Conservation (phyloP, 2,797 vertebrate genomes). For the Limosa lapponica region DNA sequence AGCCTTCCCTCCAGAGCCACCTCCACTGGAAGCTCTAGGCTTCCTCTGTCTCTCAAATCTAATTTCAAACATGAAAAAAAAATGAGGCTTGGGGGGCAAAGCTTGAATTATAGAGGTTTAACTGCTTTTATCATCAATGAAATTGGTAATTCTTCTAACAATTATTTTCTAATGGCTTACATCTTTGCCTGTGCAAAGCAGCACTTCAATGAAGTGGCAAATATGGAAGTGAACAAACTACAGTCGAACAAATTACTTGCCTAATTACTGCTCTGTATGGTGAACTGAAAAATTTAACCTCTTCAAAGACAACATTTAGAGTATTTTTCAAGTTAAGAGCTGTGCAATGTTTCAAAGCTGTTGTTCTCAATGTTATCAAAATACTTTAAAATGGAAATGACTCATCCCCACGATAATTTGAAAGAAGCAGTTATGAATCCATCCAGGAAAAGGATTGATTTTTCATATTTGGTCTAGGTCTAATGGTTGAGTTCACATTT, state of each 20-base stretch:
- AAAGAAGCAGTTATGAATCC: not conserved
- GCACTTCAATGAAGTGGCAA: not conserved
- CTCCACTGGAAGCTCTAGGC: not conserved
- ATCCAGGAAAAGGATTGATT: not conserved
- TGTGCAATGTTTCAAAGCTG: not conserved
- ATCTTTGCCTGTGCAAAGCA: not conserved
- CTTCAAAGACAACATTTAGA: not conserved
- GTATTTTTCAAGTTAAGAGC: not conserved
- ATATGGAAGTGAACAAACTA: not conserved
- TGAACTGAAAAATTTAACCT: not conserved
- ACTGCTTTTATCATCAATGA: not conserved
- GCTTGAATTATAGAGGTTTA: not conserved
- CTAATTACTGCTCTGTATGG: not conserved
- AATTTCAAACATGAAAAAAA: not conserved
- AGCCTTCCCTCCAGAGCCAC: fast-evolving
- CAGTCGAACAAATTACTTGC: not conserved
- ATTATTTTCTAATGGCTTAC: not conserved
- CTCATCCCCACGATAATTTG: not conserved
- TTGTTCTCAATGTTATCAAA: not conserved
- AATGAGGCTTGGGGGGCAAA: not conserved
- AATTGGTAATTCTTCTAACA: not conserved
- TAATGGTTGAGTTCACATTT: not conserved
- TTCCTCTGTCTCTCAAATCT: not conserved
- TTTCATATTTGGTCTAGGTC: not conserved
- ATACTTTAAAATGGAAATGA: not conserved